Conservation (phyloP, 2,888 invertebrate genomes). For the Petrolisthes cinctipes region DNA sequence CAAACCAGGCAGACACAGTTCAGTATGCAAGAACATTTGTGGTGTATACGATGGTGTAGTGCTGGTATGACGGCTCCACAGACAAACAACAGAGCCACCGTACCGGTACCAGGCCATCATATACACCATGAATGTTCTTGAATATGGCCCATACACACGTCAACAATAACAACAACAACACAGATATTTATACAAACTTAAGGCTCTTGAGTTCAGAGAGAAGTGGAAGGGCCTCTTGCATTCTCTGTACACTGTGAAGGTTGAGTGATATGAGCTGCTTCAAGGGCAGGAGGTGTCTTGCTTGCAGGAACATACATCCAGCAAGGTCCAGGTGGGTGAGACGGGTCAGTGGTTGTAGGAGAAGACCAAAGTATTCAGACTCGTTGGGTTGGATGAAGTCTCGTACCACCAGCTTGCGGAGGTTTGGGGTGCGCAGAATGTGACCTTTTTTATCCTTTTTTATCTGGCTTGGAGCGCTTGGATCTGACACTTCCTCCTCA, state of each 20-base stretch:
- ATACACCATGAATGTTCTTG: too few relatives aligned
- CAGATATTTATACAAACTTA: slow-evolving; percentile 34
- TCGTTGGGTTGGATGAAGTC: slow-evolving; percentile 49
- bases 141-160: too few relatives aligned
- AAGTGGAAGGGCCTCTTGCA: slow-evolving; percentile 51
- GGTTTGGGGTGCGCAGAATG: slow-evolving; percentile 55
- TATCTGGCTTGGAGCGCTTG: slow-evolving; percentile 33
- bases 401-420: slow-evolving; percentile 51
- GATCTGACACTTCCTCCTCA: slow-evolving; percentile 25
- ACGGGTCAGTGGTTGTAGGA: slow-evolving; percentile 51
- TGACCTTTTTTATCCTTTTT: slow-evolving; percentile 31
- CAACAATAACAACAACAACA: too few relatives aligned
- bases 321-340: slow-evolving; percentile 61
- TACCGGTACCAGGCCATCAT: too few relatives aligned
- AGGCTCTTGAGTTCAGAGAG: slow-evolving; percentile 50
- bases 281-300: slow-evolving; percentile 46
- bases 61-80: too few relatives aligned
- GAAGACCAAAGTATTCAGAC: slow-evolving; percentile 45
- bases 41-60: too few relatives aligned
- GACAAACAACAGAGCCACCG: too few relatives aligned
- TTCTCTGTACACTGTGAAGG: slow-evolving; percentile 52
- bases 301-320: slow-evolving; percentile 52
- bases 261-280: slow-evolving; percentile 50
- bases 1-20: too few relatives aligned
- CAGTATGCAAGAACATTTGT: too few relatives aligned